These are phyloP conservation scores for Pocillopora verrucosa DNA, from an alignment of 64 coral and sea anemone species.

Conservation along the genomic window DNA sequence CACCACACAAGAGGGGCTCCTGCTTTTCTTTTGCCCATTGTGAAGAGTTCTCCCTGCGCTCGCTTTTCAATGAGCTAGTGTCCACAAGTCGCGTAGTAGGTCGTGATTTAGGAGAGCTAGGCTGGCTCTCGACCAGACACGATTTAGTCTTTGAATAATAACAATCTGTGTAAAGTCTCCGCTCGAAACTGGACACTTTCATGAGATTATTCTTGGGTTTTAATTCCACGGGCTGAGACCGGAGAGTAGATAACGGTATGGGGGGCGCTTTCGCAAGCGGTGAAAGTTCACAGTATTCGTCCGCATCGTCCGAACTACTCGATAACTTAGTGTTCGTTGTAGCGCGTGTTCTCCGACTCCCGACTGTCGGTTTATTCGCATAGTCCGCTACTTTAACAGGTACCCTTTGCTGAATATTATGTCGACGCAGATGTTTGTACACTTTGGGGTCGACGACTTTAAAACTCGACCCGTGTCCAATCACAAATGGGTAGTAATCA, in stretches of 20 bases:
- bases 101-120: constrained; percentile 38
- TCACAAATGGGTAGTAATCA: constrained; percentile 89
- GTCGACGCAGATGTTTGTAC: constrained; percentile 86
- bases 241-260: constrained; percentile 19
- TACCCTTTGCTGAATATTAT: constrained; percentile 82
- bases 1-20: constrained; percentile 58
- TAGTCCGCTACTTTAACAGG: constrained; percentile 75
- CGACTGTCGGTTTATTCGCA: constrained; percentile 66
- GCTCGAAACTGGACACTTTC: constrained; percentile 60
- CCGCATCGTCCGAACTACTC: constrained; percentile 36
- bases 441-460: constrained; percentile 94
- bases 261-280: constrained; percentile 77
- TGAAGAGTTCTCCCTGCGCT: constrained; percentile 9
- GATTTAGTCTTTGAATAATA: constrained; percentile 72
- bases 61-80: neutral
- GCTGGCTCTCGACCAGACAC: constrained; percentile 66
- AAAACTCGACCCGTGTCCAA: constrained; percentile 76
- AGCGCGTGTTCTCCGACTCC: constrained; percentile 21
- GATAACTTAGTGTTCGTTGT: constrained; percentile 30
- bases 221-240: constrained; percentile 4
- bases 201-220: neutral
- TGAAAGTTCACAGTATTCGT: constrained; percentile 92
- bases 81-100: constrained; percentile 74
- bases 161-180: constrained; percentile 65
- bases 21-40: constrained; percentile 41